Base-by-base conservation (phyloP, 2,888 invertebrate genomes). In the Encarsia formosa region DNA sequence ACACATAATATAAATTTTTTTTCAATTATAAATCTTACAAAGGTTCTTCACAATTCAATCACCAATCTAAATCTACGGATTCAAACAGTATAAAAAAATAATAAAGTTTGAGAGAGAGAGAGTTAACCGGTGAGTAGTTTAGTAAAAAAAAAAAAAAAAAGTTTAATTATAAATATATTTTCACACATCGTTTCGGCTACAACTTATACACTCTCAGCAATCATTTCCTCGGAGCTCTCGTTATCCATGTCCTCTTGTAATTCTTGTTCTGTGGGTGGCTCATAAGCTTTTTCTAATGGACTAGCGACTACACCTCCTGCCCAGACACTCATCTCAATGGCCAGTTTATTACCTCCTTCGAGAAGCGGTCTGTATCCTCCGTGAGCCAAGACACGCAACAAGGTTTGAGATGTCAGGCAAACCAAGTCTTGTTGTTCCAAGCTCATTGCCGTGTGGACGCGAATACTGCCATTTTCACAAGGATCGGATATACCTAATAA, bases 321-420 rank as follows among this genome's bases (percentile, higher is more conserved):
- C 94, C 95, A 96, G 16, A 96, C 92, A 0, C 93, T 92, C 85
- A 96, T 93, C 76, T 96, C 94, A 0, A 87, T 81, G 8, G 87
- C 84, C 47, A 90, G 83, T 67, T 81, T 83, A 64, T 82, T 82
- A 38, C 63, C 65, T 52, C 79, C 81, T 57, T 73, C 96, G 1
- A 96, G 77, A 55, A 97, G 86, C 67, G 92, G 92, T 68, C 91
- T 90, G 75, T 88, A 93, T 0, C 98, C 97, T 3, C 96, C 97
- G 65, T 97, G 92, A 0, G 90, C 84, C 39, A 98, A 79, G 13
- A 98, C 91, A 41, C 98, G 82, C 1, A 97, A 77, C 5, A 98
- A 74, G 0, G 92, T 94, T 77, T 98, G 97, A 0, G 96, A 92
- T 4, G 96, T 95, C 65, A 91, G 83, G 63, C 97, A 96, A 59